phyloP scores from a whole-genome alignment of 2,797 vertebrate genomes.

The Luscinia luscinia region DNA sequence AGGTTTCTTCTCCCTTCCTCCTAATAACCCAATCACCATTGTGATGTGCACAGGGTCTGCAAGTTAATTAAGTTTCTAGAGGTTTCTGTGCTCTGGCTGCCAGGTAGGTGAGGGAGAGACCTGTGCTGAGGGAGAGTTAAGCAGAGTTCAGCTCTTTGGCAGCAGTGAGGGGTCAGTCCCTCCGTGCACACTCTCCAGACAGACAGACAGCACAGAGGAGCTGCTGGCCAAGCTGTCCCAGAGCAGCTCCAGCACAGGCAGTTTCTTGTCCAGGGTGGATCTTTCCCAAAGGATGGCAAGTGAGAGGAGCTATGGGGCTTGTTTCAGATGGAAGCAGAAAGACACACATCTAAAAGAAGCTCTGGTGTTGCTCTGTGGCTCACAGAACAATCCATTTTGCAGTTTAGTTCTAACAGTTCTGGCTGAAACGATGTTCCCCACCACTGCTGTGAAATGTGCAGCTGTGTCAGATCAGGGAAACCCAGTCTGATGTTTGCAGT shows the following conservation, averaged over 20 bases:
- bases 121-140: background rate
- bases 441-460: background rate
- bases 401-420: background rate
- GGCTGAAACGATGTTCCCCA: background rate
- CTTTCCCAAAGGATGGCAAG: background rate
- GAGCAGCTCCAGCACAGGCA: background rate
- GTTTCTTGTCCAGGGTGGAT: background rate
- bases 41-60: background rate
- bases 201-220: background rate
- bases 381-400: background rate
- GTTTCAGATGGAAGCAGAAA: background rate
- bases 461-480: background rate
- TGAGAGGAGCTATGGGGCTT: background rate
- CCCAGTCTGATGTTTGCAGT: background rate
- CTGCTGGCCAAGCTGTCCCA: background rate
- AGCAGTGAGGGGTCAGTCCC: background rate
- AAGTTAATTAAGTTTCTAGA: slow-evolving; percentile 7
- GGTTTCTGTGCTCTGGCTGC: background rate
- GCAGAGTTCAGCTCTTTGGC: slow-evolving; percentile 40
- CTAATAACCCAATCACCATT: background rate
- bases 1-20: background rate
- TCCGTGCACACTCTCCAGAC: background rate
- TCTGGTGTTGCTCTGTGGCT: background rate
- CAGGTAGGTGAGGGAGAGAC: slow-evolving; percentile 9
- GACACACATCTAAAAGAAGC: background rate